Evolutionary conservation across 1,140 invertebrate species (phyloP).

Genomic region (Phthorimaea operculella): DNA sequence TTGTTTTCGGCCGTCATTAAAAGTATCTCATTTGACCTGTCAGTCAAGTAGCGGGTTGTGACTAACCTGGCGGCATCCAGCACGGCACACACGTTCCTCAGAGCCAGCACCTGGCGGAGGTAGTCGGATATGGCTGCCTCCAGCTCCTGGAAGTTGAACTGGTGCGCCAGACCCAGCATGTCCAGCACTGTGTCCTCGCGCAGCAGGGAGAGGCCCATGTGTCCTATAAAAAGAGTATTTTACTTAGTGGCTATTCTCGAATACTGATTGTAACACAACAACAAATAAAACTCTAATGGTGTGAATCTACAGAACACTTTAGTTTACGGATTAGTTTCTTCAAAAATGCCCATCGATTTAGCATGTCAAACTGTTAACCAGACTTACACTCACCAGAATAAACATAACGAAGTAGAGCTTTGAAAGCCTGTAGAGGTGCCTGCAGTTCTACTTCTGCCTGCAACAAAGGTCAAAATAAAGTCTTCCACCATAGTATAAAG

Average conservation of each 20-base stretch:
- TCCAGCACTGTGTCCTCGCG: slow-evolving; percentile 90
- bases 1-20: too few species aligned
- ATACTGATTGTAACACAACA: too few species aligned
- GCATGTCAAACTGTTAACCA: too few species aligned
- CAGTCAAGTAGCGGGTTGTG: too few species aligned
- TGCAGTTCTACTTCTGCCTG: slow-evolving; percentile 86
- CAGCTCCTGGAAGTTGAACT: slow-evolving; percentile 94
- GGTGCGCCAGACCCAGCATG: slow-evolving; percentile 89
- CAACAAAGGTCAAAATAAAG: too few species aligned
- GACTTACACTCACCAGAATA: slow-evolving; percentile 87
- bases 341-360: too few species aligned
- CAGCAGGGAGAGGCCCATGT: slow-evolving; percentile 83
- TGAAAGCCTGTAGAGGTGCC: slow-evolving; percentile 90
- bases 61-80: slow-evolving; percentile 89
- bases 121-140: slow-evolving; percentile 94
- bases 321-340: too few species aligned
- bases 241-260: too few species aligned
- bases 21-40: too few species aligned
- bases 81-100: slow-evolving; percentile 92
- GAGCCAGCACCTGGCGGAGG: slow-evolving; percentile 85
- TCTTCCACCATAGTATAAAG: slow-evolving; percentile 1
- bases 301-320: too few species aligned
- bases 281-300: too few species aligned
- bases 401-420: slow-evolving; percentile 92
- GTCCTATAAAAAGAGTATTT: slow-evolving; percentile 24